phyloP scores from a whole-genome alignment of 2,113 vertebrate genomes.

The Oncorhynchus mykiss region DNA sequence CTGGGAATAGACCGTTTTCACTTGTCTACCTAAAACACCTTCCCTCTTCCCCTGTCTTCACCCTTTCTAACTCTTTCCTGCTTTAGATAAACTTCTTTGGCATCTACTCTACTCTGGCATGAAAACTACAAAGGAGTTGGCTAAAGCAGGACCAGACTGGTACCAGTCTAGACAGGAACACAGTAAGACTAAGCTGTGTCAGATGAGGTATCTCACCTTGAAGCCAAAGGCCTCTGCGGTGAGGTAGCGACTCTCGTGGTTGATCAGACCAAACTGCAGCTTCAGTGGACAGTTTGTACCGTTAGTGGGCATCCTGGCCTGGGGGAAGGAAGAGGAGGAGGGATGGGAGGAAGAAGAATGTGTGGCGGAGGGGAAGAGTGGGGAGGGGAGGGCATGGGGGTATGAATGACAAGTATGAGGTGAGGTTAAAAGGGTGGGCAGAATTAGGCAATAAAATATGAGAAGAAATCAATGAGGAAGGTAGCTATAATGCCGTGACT shows the following conservation, averaged over 20 bases:
- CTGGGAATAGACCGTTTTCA: not conserved
- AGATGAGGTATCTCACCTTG: slow-evolving; percentile 68
- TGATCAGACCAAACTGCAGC: slow-evolving; percentile 92
- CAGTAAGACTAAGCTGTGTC: not conserved
- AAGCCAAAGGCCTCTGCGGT: slow-evolving; percentile 93
- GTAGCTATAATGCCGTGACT: slow-evolving; percentile 48
- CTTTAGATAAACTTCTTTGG: not conserved
- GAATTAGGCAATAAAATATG: slow-evolving; percentile 54
- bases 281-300: slow-evolving; percentile 84
- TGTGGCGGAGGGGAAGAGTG: not conserved
- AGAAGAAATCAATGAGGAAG: slow-evolving; percentile 70
- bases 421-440: slow-evolving; percentile 42
- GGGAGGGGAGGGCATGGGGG: slow-evolving; percentile 2
- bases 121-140: no score
- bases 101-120: not conserved
- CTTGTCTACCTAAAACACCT: no score
- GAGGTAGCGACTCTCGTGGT: slow-evolving; percentile 86
- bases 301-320: slow-evolving; percentile 86
- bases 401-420: slow-evolving; percentile 19
- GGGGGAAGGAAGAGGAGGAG: not conserved
- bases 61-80: not conserved
- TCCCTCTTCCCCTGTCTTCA: no score
- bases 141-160: not conserved
- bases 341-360: not conserved
- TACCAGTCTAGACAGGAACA: not conserved